A percentile compares a stretch with the other conserved stretches of the same genome.
Conservation (phyloP, 2,113 vertebrate genomes). For the Paramisgurnus dabryanus region DNA sequence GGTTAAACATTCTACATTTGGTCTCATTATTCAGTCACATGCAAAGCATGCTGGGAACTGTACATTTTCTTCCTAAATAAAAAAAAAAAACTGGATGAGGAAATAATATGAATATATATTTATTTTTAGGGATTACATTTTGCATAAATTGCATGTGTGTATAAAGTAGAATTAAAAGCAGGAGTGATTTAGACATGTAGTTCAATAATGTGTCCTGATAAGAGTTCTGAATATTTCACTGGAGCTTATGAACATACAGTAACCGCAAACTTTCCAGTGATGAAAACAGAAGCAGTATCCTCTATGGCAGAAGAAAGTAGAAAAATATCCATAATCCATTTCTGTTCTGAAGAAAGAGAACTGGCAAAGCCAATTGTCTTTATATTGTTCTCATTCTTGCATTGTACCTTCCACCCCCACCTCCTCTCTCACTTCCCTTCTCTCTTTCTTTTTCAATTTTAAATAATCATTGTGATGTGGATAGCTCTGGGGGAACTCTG, state of each 20-base stretch:
- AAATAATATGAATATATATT: no score
- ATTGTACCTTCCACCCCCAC: background rate
- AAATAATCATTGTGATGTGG: background rate
- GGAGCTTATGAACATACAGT: background rate
- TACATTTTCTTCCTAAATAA: no score
- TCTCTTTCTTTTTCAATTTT: slow-evolving; percentile 5
- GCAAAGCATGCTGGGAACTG: no score
- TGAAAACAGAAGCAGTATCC: background rate
- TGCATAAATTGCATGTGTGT: background rate
- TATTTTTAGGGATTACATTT: background rate
- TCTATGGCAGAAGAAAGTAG: background rate
- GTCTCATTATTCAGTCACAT: no score
- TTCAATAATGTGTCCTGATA: no score
- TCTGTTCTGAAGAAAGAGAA: slow-evolving; percentile 1
- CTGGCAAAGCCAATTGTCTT: slow-evolving; percentile 11
- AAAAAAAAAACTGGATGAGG: no score
- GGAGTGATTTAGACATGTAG: background rate
- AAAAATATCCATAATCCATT: slow-evolving; percentile 4
- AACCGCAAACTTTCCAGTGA: background rate
- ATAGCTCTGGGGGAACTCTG: slow-evolving; percentile 6
- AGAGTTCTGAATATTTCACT: background rate
- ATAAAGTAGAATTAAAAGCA: background rate
- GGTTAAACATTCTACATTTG: no score
- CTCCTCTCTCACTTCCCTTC: background rate
- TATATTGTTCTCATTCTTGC: background rate